Percentiles rank a stretch among this genome's conserved stretches.
phyloP scores from a whole-genome alignment of 2,888 invertebrate species.

The Priapulus caudatus region DNA sequence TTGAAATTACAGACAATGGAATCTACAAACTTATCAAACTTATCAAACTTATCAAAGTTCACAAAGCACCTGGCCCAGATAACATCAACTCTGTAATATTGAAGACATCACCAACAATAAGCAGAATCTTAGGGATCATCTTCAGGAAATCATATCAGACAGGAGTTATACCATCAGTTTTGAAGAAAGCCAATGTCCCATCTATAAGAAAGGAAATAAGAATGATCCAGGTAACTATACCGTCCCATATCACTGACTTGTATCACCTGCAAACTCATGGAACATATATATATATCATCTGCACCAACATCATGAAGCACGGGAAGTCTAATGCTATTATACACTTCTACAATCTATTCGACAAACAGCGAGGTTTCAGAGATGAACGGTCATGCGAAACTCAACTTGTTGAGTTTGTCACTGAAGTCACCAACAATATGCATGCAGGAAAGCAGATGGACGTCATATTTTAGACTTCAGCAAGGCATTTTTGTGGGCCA shows the following conservation, averaged over 20 bases:
- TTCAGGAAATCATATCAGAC: not conserved
- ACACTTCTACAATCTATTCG: no score
- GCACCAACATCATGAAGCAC: no score
- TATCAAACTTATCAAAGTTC: no score
- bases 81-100: no score
- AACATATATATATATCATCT: not conserved
- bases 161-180: not conserved
- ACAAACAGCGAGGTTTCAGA: not conserved
- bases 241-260: not conserved
- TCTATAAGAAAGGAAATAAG: not conserved
- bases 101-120: no score
- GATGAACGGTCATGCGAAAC: not conserved
- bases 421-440: not conserved
- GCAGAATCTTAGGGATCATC: no score
- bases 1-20: no score
- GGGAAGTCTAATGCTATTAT: no score
- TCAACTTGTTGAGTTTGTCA: not conserved
- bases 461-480: not conserved
- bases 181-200: not conserved
- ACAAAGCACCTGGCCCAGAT: no score
- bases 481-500: conserved; percentile 3
- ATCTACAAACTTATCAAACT: no score
- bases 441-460: not conserved
- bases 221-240: not conserved
- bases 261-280: not conserved